Conservation (phyloP, 2,797 vertebrate species). For the Sphenodon punctatus region DNA sequence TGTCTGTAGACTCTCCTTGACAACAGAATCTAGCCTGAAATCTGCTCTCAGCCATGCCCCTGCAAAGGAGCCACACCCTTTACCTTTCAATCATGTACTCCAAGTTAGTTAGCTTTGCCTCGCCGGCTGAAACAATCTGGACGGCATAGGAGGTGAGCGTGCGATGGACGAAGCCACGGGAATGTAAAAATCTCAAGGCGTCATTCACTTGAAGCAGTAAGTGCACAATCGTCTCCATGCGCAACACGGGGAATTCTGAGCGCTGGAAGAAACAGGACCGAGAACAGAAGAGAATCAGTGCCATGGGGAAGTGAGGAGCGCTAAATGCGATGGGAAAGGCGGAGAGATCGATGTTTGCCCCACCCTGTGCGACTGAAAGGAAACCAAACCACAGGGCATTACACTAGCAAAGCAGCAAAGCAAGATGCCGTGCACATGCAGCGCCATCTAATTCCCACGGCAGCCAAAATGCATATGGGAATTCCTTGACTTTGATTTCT, state of each 20-base stretch:
- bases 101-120: constrained; percentile 79
- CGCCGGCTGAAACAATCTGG: constrained; percentile 69
- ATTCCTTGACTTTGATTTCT: too few species aligned
- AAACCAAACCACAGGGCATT: too few species aligned
- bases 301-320: too few species aligned
- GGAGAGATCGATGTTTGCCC: too few species aligned
- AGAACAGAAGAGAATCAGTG: background rate
- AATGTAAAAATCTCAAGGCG: constrained; percentile 75
- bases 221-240: constrained; percentile 68
- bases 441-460: too few species aligned
- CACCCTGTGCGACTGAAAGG: too few species aligned
- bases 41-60: background rate
- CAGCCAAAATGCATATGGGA: too few species aligned
- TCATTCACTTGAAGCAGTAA: constrained; percentile 74
- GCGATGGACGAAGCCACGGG: constrained; percentile 71
- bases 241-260: constrained; percentile 75
- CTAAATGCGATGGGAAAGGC: too few species aligned
- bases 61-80: background rate
- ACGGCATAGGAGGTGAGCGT: constrained; percentile 75
- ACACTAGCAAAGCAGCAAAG: too few species aligned
- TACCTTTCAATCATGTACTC: constrained; percentile 81
- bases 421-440: too few species aligned
- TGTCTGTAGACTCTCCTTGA: background rate
- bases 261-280: constrained; percentile 46
- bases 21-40: background rate